phyloP scores from a whole-genome alignment of 2,888 invertebrate genomes.

The Resseliella maxima region DNA sequence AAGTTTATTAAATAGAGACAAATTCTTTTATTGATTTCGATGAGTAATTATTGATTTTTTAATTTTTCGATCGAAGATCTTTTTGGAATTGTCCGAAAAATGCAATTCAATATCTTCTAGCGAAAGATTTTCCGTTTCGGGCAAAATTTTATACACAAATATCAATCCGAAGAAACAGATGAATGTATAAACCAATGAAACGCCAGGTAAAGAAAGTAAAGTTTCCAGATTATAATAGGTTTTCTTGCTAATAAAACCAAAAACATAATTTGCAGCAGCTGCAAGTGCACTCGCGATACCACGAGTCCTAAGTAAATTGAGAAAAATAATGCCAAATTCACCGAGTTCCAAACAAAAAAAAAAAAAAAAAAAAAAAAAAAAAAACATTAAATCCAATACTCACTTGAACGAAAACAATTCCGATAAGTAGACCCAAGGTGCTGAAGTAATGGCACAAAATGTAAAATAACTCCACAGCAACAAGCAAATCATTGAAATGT shows the following conservation, averaged over 20 bases:
- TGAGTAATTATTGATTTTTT: conserved; percentile 60
- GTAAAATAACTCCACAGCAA: background rate
- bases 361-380: too few relatives aligned
- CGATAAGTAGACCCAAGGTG: background rate
- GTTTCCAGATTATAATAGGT: conserved; percentile 70
- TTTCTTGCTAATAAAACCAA: conserved; percentile 70
- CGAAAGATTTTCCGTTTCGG: conserved; percentile 58
- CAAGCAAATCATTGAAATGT: background rate
- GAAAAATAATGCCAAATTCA: background rate
- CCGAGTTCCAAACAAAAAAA: too few relatives aligned
- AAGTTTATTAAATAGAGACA: too few relatives aligned
- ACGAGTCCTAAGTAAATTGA: background rate
- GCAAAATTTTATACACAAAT: conserved; percentile 57
- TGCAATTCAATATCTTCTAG: conserved; percentile 59
- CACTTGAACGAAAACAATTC: conserved; percentile 5
- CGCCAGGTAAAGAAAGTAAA: conserved; percentile 68
- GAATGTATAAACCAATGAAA: conserved; percentile 69
- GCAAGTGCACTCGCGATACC: conserved; percentile 70
- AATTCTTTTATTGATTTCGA: too few relatives aligned
- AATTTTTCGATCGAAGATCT: conserved; percentile 58
- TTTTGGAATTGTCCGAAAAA: conserved; percentile 58
- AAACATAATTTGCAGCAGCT: conserved; percentile 70
- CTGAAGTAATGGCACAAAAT: background rate
- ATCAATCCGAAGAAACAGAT: conserved; percentile 67
- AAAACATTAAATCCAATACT: background rate